These are phyloP conservation scores for Danio albolineatus DNA, from an alignment of 2,797 vertebrate genomes.

Conservation along the genomic window DNA sequence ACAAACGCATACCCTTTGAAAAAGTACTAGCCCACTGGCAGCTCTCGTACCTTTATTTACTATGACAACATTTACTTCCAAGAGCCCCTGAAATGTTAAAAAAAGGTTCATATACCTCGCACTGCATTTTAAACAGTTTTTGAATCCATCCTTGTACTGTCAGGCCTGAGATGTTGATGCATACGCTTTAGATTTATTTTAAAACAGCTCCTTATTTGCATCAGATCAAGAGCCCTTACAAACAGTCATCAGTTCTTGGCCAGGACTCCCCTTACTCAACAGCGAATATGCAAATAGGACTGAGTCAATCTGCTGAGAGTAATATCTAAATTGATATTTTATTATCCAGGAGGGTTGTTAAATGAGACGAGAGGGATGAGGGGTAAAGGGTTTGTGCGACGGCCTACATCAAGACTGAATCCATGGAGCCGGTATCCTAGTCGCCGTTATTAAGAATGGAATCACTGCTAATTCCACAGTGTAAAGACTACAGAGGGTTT, in stretches of 20 bases:
- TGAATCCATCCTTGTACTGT: background rate
- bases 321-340: constrained; percentile 43
- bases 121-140: too few relatives aligned
- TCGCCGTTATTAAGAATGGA: background rate
- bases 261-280: constrained; percentile 18
- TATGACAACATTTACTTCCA: too few relatives aligned
- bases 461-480: background rate
- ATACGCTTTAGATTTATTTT: constrained; percentile 7
- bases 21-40: too few relatives aligned
- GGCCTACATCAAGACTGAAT: constrained; percentile 6
- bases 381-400: constrained; percentile 3
- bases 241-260: background rate
- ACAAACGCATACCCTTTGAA: too few relatives aligned
- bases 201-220: background rate
- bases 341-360: constrained; percentile 24
- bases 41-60: too few relatives aligned
- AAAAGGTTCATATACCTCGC: too few relatives aligned
- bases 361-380: constrained; percentile 19
- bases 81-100: too few relatives aligned
- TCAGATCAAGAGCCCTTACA: background rate
- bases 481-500: background rate
- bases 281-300: constrained; percentile 35
- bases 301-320: constrained; percentile 24
- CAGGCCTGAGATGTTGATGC: background rate
- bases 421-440: background rate